These are phyloP conservation scores for Caloenas nicobarica DNA, from an alignment of 2,113 vertebrate species.

Conservation along the genomic window DNA sequence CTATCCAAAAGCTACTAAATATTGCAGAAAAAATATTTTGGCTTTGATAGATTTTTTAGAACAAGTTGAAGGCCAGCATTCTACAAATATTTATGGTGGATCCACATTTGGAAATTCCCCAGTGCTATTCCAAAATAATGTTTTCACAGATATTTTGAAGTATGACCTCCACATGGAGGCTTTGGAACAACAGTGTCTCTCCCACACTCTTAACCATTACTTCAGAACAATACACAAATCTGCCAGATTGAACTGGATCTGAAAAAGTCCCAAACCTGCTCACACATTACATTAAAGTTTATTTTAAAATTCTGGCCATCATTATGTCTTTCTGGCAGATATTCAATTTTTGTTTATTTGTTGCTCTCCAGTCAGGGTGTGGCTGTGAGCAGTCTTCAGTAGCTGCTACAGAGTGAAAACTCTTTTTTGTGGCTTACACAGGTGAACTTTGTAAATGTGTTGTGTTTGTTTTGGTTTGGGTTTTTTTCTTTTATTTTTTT, in stretches of 20 bases:
- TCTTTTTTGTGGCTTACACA: background rate
- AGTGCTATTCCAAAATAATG: background rate
- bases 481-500: background rate
- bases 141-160: background rate
- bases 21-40: background rate
- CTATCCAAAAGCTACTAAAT: background rate
- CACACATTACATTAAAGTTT: background rate
- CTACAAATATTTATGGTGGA: background rate
- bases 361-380: background rate
- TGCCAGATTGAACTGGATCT: background rate
- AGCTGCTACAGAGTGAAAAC: background rate
- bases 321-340: background rate
- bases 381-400: background rate
- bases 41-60: background rate
- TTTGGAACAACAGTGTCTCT: background rate
- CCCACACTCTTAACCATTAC: background rate
- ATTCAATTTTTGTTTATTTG: background rate
- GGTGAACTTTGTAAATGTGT: background rate
- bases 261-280: rapidly evolving
- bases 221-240: rapidly evolving
- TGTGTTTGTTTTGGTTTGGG: too few relatives aligned
- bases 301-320: background rate
- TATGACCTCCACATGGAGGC: rapidly evolving
- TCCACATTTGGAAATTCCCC: background rate
- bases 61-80: background rate